Base-by-base conservation (phyloP, 2,797 vertebrate genomes). In the Siniperca scherzeri region DNA sequence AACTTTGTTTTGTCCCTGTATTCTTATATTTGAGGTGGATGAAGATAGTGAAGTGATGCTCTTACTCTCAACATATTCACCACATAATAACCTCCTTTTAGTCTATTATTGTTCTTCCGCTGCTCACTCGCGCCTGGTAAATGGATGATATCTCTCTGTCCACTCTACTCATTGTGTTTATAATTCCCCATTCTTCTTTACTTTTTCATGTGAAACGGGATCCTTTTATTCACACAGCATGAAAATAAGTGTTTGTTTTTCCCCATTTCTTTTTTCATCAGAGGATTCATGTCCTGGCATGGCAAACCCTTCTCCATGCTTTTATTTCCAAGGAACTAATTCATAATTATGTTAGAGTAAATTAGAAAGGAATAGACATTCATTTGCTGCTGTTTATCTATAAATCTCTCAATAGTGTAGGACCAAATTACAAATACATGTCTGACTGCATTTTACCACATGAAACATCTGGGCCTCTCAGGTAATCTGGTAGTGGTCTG, bases 1-100 rank as follows among this genome's bases (percentile, higher is more conserved):
- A 89, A 60, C 90, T 91, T 83, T 84, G 77, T 87, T 90, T 79
- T 59, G 55, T 87, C 67, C 74, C 70, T 19, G 19, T 67, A 67
- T 74, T 77, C n/a, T 67, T 52, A 60, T 61, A 30, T 82, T 80
- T 50, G 19, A 70, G 75, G 55, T 52, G 44, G 56, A 53, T 69
- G 38, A 80, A 40, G 61, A 74, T 46, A 21, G 11, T 42, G 40
- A 77, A 75, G 59, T 7, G 14, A 74, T 17, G 52, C 33, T 64
- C 46, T 56, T 7, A 8, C 64, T 30, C 19, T 38, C 16, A n/a
- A 76, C 16, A 14, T 25, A 27, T 30, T 52, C 55, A n/a, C 10
- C 22, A 21, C 50, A 33, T 17, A 70, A 57, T 68, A 27, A 60
- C 38, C 53, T 84, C 4, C 27, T 77, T 76, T 71, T 40, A 55